Evolutionary conservation across 2,888 invertebrate species (phyloP).

Genomic region (Brachypterus glaber): DNA sequence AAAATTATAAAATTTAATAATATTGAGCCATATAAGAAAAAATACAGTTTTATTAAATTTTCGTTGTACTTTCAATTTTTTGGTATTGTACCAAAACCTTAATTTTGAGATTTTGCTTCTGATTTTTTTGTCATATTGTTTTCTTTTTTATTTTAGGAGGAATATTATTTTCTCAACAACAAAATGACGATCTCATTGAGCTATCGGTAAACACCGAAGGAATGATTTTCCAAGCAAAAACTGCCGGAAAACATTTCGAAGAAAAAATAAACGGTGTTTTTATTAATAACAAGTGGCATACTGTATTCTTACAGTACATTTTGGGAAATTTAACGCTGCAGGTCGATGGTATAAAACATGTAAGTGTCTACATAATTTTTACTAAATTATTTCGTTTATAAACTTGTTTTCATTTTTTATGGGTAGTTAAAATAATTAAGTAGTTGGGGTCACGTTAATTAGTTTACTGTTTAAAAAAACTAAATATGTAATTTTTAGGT

Average conservation of each 20-base stretch:
- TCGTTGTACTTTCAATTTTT: conserved; percentile 4
- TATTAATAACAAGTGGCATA: conserved; percentile 76
- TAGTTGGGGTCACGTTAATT: too few species aligned
- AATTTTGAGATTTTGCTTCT: conserved; percentile 2
- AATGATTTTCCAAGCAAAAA: conserved; percentile 42
- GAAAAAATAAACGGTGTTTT: conserved; percentile 57
- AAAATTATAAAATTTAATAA: too few species aligned
- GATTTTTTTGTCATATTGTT: neutral
- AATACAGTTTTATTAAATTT: neutral
- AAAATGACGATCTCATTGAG: conserved; percentile 44
- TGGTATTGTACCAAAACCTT: neutral
- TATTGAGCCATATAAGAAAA: neutral
- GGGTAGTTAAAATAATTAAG: conserved; percentile 4
- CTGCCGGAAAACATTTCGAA: conserved; percentile 44
- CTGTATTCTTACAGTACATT: conserved; percentile 55
- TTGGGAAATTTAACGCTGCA: conserved; percentile 50
- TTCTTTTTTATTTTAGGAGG: conserved; percentile 46
- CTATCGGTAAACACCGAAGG: conserved; percentile 40
- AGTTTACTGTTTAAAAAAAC: too few species aligned
- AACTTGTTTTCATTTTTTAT: too few species aligned
- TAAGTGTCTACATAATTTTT: conserved; percentile 35
- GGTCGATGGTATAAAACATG: conserved; percentile 46
- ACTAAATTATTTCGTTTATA: too few species aligned
- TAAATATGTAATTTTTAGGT: too few species aligned
- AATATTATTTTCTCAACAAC: conserved; percentile 59